Percentiles rank a stretch among this genome's conserved stretches.
Evolutionary conservation across 2,797 vertebrate genomes (phyloP).

Genomic region (Paguma larvata): DNA sequence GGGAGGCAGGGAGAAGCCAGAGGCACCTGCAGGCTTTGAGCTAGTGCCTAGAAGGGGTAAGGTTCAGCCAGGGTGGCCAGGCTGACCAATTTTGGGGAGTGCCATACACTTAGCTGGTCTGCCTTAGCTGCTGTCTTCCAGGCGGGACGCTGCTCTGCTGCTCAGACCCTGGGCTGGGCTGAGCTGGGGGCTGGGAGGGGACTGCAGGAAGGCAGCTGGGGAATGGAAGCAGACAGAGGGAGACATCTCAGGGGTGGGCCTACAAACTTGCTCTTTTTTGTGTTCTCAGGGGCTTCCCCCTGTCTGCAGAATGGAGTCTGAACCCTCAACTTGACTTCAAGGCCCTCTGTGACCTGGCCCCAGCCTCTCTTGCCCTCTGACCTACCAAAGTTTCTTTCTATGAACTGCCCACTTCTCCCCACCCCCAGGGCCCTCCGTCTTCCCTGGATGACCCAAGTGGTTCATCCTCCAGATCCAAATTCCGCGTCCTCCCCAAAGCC

Average conservation of each 20-base stretch:
- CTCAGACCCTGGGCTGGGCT: neutral
- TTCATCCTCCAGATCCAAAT: neutral
- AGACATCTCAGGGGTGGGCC: neutral
- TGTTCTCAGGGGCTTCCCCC: neutral
- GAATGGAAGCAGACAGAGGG: neutral
- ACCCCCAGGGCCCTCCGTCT: neutral
- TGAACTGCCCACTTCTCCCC: neutral
- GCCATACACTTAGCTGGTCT: rapidly evolving
- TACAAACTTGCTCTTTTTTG: neutral
- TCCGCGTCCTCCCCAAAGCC: neutral
- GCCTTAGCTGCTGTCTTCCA: neutral
- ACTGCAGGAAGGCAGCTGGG: neutral
- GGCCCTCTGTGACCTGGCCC: neutral
- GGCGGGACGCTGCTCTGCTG: neutral
- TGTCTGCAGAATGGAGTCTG: neutral
- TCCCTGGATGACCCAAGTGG: neutral
- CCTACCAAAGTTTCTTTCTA: neutral
- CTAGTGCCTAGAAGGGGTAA: neutral
- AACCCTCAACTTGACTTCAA: neutral
- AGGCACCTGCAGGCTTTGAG: neutral
- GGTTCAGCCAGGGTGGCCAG: neutral
- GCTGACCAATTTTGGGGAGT: neutral
- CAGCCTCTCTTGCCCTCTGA: neutral
- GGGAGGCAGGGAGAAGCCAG: neutral
- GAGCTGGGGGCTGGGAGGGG: neutral